Percentiles rank a stretch among this genome's conserved stretches.
Evolutionary conservation across 2,113 vertebrate genomes (phyloP).

Genomic region (Pitta sordida): DNA sequence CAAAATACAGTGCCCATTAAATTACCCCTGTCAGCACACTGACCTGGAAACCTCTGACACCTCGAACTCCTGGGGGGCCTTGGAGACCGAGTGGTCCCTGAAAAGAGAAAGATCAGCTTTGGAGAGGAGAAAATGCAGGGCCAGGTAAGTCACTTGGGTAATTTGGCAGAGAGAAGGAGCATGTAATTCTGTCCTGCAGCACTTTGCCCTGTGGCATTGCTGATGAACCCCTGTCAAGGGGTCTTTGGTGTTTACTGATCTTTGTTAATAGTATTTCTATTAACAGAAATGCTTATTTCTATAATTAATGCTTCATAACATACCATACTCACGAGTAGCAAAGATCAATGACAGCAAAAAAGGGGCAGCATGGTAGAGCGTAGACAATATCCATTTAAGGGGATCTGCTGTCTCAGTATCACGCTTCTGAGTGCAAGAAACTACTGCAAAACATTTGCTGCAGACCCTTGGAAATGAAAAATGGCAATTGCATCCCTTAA

Average conservation of each 20-base stretch:
- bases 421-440: not conserved
- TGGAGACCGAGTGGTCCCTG: slow-evolving; percentile 86
- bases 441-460: not conserved
- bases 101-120: not conserved
- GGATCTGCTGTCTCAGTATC: not conserved
- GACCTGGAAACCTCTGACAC: slow-evolving; percentile 91
- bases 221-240: rapidly evolving
- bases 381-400: rapidly evolving
- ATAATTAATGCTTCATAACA: not conserved
- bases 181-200: rapidly evolving
- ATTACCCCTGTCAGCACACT: not conserved
- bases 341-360: not conserved
- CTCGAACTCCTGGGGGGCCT: slow-evolving; percentile 81
- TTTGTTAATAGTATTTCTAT: not conserved
- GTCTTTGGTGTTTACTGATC: not conserved
- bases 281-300: not conserved
- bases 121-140: not conserved
- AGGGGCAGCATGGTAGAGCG: rapidly evolving
- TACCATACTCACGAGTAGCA: rapidly evolving
- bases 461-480: not conserved
- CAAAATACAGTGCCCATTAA: rapidly evolving
- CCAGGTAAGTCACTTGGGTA: not conserved
- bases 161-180: not conserved
- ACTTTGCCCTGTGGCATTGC: not conserved
- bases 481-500: not conserved